These are phyloP conservation scores for Buteo buteo DNA, from an alignment of 2,113 vertebrate genomes.

Conservation along the genomic window DNA sequence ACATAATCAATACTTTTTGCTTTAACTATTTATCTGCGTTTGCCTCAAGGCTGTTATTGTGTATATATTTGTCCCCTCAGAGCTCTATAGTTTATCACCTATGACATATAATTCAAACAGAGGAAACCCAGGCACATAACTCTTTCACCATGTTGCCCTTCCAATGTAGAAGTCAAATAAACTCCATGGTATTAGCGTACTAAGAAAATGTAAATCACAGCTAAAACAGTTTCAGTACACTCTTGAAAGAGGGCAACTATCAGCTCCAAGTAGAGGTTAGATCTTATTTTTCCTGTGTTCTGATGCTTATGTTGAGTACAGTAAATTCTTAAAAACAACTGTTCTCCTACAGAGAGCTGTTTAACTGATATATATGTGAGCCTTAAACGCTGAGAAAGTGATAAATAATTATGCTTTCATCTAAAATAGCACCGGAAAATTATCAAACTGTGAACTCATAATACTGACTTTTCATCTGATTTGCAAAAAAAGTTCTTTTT, in stretches of 20 bases:
- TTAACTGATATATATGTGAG: not conserved
- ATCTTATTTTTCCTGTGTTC: not conserved
- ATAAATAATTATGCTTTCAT: conserved; percentile 23
- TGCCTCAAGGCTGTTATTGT: not conserved
- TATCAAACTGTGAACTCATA: conserved; percentile 11
- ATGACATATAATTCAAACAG: not conserved
- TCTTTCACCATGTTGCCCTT: not conserved
- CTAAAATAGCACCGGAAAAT: conserved; percentile 8
- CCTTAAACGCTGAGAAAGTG: not conserved
- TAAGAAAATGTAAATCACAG: not conserved
- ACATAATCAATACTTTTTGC: not conserved
- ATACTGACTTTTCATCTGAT: not conserved
- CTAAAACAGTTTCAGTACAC: not conserved
- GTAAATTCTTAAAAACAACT: not conserved
- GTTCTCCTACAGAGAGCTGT: not conserved
- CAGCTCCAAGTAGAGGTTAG: not conserved
- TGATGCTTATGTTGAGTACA: not conserved
- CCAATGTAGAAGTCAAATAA: not conserved
- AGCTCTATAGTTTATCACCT: not conserved
- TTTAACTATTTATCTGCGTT: not conserved
- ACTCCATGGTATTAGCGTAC: not conserved
- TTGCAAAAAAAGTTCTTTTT: not conserved
- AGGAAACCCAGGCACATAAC: not conserved
- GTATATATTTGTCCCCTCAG: rapidly evolving
- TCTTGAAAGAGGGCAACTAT: not conserved